Evolutionary conservation across 1,140 invertebrate species (phyloP), one percentile per base, ranked within the genome.

Genomic region (Phymastichus coffea): DNA sequence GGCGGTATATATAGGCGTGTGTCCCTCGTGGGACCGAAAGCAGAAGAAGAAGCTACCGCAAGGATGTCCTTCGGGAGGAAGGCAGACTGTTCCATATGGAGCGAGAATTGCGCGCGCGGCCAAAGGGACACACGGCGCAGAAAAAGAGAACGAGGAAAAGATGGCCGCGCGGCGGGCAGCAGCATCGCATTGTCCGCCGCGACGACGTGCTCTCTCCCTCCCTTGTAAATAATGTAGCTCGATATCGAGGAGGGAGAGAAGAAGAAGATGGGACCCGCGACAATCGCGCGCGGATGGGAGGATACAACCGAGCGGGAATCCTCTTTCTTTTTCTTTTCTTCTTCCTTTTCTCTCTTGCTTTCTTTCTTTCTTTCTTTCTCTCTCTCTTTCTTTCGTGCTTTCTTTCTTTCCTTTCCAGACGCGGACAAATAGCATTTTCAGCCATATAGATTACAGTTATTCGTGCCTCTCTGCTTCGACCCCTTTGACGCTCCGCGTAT

Each of bases 201-300:
- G 66, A 69, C 64, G 8, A 1, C 6, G n/a, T n/a, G n/a, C 17
- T 33, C 35, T 6, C 15, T 44, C 44, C 17, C 68, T 65, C 63
- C 61, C 69, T 70, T 75, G 75, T 76, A 77, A 79, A 79, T 78
- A 78, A 78, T 76, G 76, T 77, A 72, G 72, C 70, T 70, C 62
- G 68, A 25, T n/a, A n/a, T n/a, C n/a, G n/a, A n/a, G n/a, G n/a
- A n/a, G n/a, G n/a, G n/a, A n/a, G n/a, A n/a, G n/a, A n/a, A n/a
- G n/a, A n/a, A n/a, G n/a, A n/a, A n/a, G n/a, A n/a, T n/a, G n/a
- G n/a, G n/a, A n/a, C n/a, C n/a, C n/a, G n/a, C n/a, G n/a, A n/a
- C n/a, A n/a, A n/a, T n/a, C n/a, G n/a, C n/a, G n/a, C n/a, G n/a
- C n/a, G n/a, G n/a, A n/a, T n/a, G n/a, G n/a, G n/a, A n/a, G n/a